phyloP scores from a whole-genome alignment of 2,797 vertebrate genomes.

The Eospalax fontanierii region DNA sequence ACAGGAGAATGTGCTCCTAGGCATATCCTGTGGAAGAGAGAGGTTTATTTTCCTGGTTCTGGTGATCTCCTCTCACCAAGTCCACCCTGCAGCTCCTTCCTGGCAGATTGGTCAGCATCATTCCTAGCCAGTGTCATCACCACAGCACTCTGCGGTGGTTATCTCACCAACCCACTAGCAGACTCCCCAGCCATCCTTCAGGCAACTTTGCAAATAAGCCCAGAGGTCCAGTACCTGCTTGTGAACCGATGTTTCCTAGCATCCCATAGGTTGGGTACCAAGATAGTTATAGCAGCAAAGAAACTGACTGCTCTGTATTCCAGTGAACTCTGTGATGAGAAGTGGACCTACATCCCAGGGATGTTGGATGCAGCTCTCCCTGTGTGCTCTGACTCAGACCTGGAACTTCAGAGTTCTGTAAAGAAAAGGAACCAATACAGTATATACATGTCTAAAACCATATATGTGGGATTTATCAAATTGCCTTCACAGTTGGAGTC shows the following conservation, averaged over 20 bases:
- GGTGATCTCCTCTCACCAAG: fast-evolving
- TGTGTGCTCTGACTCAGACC: background rate
- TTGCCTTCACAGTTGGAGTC: background rate
- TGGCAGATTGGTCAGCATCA: background rate
- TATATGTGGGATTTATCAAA: background rate
- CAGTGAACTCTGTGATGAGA: background rate
- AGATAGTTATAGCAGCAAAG: background rate
- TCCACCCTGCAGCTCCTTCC: fast-evolving
- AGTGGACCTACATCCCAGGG: too few relatives aligned
- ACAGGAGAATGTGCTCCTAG: too few relatives aligned
- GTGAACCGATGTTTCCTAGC: too few relatives aligned
- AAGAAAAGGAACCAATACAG: background rate
- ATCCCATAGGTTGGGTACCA: background rate
- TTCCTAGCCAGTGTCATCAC: background rate
- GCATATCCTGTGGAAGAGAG: fast-evolving
- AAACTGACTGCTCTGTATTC: background rate
- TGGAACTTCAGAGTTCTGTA: background rate
- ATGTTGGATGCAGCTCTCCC: too few relatives aligned
- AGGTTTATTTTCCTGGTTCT: background rate
- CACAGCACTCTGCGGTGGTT: fast-evolving
- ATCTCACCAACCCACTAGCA: fast-evolving
- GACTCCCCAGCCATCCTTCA: too few relatives aligned
- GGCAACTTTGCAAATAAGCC: background rate
- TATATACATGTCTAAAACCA: too few relatives aligned
- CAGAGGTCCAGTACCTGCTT: background rate